These are phyloP conservation scores for Hydractinia echinata DNA, from an alignment of 30 jellyfish, hydroid and myxozoan species.

Conservation along the genomic window DNA sequence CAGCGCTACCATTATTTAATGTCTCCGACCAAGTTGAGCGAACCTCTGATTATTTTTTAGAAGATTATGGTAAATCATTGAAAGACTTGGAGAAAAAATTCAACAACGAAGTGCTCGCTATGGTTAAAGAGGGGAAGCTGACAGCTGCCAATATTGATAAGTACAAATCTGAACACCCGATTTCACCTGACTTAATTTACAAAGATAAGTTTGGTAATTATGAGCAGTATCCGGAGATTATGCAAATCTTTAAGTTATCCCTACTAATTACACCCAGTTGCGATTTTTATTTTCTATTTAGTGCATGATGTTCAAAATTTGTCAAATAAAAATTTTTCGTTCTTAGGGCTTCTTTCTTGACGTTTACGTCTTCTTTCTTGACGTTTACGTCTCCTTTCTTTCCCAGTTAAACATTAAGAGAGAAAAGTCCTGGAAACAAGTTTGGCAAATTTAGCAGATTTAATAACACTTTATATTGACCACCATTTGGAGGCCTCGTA, in stretches of 20 bases:
- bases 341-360: no score
- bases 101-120: background rate
- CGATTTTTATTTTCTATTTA: no score
- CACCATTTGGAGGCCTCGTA: no score
- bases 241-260: background rate
- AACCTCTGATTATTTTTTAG: background rate
- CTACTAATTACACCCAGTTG: no score
- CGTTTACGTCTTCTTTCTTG: no score
- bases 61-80: background rate
- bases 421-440: no score
- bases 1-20: background rate
- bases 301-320: no score
- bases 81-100: background rate
- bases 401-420: no score
- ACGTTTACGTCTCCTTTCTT: no score
- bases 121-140: slow-evolving; percentile 1
- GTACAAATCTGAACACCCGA: background rate
- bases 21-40: background rate
- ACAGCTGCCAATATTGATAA: background rate
- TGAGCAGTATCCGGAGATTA: background rate
- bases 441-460: no score
- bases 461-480: no score
- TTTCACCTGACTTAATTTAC: background rate
- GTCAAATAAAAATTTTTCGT: no score
- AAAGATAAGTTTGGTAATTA: background rate